Evolutionary conservation across 2,888 invertebrate species (phyloP), one percentile per base, ranked within the genome.

Genomic region (Tipula unca): DNA sequence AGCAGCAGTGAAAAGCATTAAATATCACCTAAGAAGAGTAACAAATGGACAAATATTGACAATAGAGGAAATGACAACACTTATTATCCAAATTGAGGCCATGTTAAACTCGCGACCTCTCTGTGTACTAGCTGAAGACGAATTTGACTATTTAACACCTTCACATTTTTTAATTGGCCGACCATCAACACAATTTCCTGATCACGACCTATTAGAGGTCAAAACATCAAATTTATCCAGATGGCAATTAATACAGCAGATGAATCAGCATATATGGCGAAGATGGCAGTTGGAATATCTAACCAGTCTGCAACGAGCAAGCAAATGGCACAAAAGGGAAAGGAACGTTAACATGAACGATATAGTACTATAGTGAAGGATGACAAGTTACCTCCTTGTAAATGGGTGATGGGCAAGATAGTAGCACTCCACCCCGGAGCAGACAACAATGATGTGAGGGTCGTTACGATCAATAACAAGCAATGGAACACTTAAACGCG

Each of bases 331-430:
- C n/a, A n/a, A n/a, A n/a, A n/a, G n/a, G n/a, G n/a, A 82, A 4
- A 84, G 85, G 8, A 86, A 87, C 29, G 85, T 88, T n/a, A 29
- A 86, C 10, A 84, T 86, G 13, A 87, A 87, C 35, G 86, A 87
- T 36, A 29, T 89, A 6, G 89, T 89, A 3, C 32, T n/a, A n/a
- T 89, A 8, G 25, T 89, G 1, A 88, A 87, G 29, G 88, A 89
- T 17, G 87, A 88, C 6, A 87, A 87, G 84, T 48, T 86, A 5
- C 88, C 87, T 1, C 88, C 88, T 6, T 29, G 86, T 4, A 85
- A 87, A 10, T 89, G 89, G 89, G 82, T 84, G 14, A 54, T 88
- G 3, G 88, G 87, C 6, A 83, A 87, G 42, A 86, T 89, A 8
- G 85, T 84, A 8, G 85, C 87, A 14, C 20, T 87, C n/a, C 87